These are phyloP conservation scores for Heterodera schachtii DNA, from an alignment of 1,140 invertebrate genomes.

Conservation along the genomic window DNA sequence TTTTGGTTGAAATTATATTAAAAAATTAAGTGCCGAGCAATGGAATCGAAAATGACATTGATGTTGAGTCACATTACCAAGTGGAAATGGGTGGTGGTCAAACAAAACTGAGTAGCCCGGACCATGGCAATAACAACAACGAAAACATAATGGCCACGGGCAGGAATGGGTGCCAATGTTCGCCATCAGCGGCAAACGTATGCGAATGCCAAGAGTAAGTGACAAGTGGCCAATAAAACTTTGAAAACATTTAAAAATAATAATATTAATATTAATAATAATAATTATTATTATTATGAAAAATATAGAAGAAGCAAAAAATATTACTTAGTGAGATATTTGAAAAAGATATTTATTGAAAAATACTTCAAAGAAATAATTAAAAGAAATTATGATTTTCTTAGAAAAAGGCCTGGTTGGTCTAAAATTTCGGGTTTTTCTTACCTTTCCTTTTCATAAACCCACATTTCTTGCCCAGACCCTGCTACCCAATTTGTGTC, in stretches of 20 bases:
- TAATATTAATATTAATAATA: too few species aligned
- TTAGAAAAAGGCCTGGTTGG: too few species aligned
- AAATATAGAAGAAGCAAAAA: too few species aligned
- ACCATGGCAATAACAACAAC: not conserved
- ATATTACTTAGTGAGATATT: too few species aligned
- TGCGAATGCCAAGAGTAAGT: slow-evolving; percentile 3
- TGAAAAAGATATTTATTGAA: too few species aligned
- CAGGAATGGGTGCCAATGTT: not conserved
- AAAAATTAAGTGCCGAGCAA: not conserved
- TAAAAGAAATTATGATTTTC: too few species aligned
- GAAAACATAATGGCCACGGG: not conserved
- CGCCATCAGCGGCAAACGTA: not conserved
- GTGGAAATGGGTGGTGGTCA: not conserved
- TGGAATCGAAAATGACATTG: not conserved
- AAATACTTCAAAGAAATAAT: too few species aligned
- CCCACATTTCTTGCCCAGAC: slow-evolving; percentile 1
- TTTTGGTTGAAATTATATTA: not conserved
- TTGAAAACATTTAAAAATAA: too few species aligned
- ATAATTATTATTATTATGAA: too few species aligned
- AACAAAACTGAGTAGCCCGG: not conserved
- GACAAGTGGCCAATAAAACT: too few species aligned
- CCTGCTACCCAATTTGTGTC: slow-evolving; percentile 23
- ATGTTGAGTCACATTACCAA: slow-evolving; percentile 2
- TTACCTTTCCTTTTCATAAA: too few species aligned
- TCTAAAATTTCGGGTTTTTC: too few species aligned